Conservation (phyloP, 2,888 invertebrate genomes). For the Galerucella pusilla region DNA sequence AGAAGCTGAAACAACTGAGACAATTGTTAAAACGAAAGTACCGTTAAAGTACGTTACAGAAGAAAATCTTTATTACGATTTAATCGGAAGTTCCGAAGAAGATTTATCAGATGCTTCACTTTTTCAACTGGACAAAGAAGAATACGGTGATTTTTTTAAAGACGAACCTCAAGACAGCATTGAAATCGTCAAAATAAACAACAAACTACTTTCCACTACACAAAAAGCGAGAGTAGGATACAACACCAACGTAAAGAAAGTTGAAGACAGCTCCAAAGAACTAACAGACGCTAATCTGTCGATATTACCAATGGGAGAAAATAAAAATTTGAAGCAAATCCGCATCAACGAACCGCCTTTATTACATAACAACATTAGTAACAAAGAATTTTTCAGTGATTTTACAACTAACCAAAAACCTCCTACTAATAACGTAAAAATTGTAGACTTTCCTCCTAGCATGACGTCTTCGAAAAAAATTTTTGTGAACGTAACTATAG, state of each 20-base stretch:
- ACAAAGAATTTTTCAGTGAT: constrained; percentile 46
- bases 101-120: constrained; percentile 45
- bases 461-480: constrained; percentile 70
- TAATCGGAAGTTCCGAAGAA: constrained; percentile 25
- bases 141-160: constrained; percentile 55
- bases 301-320: constrained; percentile 42
- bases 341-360: constrained; percentile 51
- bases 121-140: constrained; percentile 42
- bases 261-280: constrained; percentile 56
- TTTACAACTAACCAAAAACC: constrained; percentile 49
- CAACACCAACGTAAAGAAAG: constrained; percentile 44
- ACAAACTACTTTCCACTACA: constrained; percentile 53
- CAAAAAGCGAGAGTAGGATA: constrained; percentile 55
- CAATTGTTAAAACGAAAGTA: neutral
- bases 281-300: constrained; percentile 58
- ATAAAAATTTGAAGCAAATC: constrained; percentile 46
- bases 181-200: constrained; percentile 65
- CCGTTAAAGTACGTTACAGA: neutral
- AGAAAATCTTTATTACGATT: constrained; percentile 25
- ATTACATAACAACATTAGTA: constrained; percentile 52
- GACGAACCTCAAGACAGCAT: constrained; percentile 66
- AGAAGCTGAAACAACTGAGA: neutral
- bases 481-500: constrained; percentile 84
- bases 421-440: constrained; percentile 53
- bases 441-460: constrained; percentile 63